phyloP scores from a whole-genome alignment of 2,113 vertebrate genomes.

The Mirza zaza region DNA sequence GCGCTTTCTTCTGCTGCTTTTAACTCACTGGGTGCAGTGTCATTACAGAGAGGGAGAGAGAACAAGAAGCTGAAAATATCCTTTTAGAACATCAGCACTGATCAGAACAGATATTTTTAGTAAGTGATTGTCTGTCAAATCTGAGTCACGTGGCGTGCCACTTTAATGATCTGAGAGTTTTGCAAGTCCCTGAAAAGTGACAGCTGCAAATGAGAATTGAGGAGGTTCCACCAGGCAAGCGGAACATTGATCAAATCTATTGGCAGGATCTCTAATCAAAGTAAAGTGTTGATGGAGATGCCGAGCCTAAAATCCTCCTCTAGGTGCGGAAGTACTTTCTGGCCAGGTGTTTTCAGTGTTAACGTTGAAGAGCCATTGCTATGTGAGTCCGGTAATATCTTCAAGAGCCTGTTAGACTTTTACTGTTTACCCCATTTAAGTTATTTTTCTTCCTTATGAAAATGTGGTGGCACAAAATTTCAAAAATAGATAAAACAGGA shows the following conservation, averaged over 20 bases:
- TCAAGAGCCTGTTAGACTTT: constrained; percentile 25
- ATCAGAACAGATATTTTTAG: constrained; percentile 57
- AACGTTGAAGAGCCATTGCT: constrained; percentile 42
- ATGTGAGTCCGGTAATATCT: background rate
- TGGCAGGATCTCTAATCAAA: constrained; percentile 48
- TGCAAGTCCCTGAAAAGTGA: constrained; percentile 43
- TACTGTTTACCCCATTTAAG: constrained; percentile 61
- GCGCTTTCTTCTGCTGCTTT: constrained; percentile 65
- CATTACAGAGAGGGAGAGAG: constrained; percentile 60
- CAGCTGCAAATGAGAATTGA: constrained; percentile 12
- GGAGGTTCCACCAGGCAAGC: constrained; percentile 41
- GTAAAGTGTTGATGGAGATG: background rate
- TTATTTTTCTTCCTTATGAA: constrained; percentile 64
- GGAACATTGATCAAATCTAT: constrained; percentile 58
- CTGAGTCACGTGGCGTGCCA: background rate
- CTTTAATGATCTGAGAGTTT: constrained; percentile 15
- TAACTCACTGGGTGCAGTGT: constrained; percentile 60
- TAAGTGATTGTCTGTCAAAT: constrained; percentile 47
- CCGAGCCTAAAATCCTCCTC: background rate
- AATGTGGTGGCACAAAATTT: constrained; percentile 60
- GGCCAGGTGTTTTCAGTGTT: background rate
- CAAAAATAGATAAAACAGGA: constrained; percentile 57
- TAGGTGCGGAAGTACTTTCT: background rate
- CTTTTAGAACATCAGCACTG: constrained; percentile 21
- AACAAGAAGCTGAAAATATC: constrained; percentile 65